Evolutionary conservation across 2,113 vertebrate species (phyloP).

Genomic region (Mobula hypostoma): DNA sequence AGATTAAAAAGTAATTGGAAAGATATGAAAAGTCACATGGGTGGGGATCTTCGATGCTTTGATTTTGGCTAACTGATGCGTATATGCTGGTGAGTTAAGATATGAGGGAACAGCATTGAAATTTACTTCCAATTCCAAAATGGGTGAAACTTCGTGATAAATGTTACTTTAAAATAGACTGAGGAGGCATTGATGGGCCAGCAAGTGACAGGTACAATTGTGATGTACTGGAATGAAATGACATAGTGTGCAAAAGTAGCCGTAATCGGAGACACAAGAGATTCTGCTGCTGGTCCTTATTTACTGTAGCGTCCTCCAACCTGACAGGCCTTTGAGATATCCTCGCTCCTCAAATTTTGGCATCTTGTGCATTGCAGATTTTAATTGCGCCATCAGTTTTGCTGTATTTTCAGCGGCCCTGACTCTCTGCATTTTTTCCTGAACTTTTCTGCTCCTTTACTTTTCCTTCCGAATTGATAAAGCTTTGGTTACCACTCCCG

Average conservation of each 20-base stretch:
- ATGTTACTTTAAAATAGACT: background rate
- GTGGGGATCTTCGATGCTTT: background rate
- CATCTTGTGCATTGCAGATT: no score
- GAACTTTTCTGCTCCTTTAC: no score
- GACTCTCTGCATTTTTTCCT: no score
- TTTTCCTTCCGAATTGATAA: no score
- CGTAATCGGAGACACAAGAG: background rate
- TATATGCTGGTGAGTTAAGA: background rate
- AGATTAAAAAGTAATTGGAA: background rate
- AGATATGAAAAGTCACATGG: background rate
- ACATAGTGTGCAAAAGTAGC: background rate
- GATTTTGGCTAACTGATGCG: background rate
- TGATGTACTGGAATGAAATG: background rate
- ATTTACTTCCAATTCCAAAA: background rate
- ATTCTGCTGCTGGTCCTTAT: no score
- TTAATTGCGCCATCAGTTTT: no score
- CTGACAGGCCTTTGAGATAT: no score
- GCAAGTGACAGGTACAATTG: background rate
- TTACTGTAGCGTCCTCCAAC: no score
- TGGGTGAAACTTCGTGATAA: background rate
- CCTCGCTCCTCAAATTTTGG: no score
- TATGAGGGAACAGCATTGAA: background rate
- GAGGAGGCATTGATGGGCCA: background rate
- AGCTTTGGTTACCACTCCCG: no score
- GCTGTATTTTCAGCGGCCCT: no score